Evolutionary conservation across 2,888 invertebrate genomes (phyloP).

Genomic region (Drosophila fungiperda): DNA sequence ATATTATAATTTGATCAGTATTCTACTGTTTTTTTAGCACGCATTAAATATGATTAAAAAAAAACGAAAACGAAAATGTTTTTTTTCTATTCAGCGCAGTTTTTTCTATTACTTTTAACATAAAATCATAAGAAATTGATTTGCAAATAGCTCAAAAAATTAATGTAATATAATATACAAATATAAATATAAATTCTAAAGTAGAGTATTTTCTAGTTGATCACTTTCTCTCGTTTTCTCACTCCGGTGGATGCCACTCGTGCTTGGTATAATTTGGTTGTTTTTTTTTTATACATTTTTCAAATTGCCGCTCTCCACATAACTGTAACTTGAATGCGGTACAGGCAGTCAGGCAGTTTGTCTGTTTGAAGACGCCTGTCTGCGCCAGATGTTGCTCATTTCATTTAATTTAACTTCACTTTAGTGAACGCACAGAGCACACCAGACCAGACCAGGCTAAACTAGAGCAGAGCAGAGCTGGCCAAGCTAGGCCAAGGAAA

Average conservation of each 20-base stretch:
- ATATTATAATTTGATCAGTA: neutral
- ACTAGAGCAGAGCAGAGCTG: neutral
- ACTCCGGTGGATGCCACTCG: neutral
- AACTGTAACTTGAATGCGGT: slow-evolving; percentile 63
- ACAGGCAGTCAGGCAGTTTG: slow-evolving; percentile 17
- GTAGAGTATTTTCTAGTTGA: slow-evolving; percentile 23
- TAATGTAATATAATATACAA: neutral
- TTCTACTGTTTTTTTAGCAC: neutral
- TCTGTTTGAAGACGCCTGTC: slow-evolving; percentile 24
- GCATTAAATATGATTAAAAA: neutral
- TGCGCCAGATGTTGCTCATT: slow-evolving; percentile 69
- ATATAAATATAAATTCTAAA: neutral
- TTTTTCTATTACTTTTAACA: neutral
- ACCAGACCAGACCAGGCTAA: neutral
- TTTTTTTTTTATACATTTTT: slow-evolving; percentile 52
- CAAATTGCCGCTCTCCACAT: slow-evolving; percentile 73
- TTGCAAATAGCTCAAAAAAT: neutral
- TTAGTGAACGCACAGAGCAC: slow-evolving; percentile 33
- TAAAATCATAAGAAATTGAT: neutral
- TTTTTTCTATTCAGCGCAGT: neutral
- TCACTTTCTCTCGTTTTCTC: neutral
- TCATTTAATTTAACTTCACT: slow-evolving; percentile 25
- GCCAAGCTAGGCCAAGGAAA: slow-evolving; percentile 59
- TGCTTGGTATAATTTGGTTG: slow-evolving; percentile 25
- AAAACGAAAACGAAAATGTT: neutral